Evolutionary conservation across 2,888 invertebrate genomes (phyloP), one percentile per base, ranked within the genome.

Genomic region (Tridacna gigas): DNA sequence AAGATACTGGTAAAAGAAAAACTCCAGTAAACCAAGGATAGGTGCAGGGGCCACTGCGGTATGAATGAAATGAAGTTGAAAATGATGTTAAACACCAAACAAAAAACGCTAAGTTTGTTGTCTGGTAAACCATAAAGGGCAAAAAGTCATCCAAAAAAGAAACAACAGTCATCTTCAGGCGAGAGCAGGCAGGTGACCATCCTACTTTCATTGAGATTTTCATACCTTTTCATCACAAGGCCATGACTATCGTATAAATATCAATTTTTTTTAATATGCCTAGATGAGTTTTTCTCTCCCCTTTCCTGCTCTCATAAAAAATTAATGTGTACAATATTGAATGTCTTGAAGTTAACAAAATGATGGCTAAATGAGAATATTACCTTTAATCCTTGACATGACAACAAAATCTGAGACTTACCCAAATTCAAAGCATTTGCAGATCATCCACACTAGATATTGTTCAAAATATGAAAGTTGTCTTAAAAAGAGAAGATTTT

Each of bases 151-250:
- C 4, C n/a, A 60, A 60, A 60, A 3, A 60, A 60, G 9, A 60
- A 60, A 9, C 18, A 60, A 60, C 2, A n/a, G 60, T n/a, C 60
- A 60, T 18, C 18, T 18, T 60, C 2, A 20, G 63, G 26, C 63
- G 25, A 63, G 63, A 22, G 2, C 18, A 60, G 61, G 60, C 60
- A 74, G 74, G 74, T 74, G 61, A 61, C 74, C 37, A 51, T 20
- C 18, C 61, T 28, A 28, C 56, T 67, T 84, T 84, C 79, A 84
- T 84, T 75, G 75, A 73, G 63, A 79, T 81, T 78, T 81, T 84
- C 81, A 84, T 84, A 84, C 81, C 81, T 84, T 47, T 65, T 66
- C 47, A 73, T 76, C 77, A 82, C 76, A 81, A 76, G 77, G 28
- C 74, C 77, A 73, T 82, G 81, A 82, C 84, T 77, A 84, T 81